Base-by-base conservation (phyloP, 2,113 vertebrate genomes). In the Oryzias curvinotus region DNA sequence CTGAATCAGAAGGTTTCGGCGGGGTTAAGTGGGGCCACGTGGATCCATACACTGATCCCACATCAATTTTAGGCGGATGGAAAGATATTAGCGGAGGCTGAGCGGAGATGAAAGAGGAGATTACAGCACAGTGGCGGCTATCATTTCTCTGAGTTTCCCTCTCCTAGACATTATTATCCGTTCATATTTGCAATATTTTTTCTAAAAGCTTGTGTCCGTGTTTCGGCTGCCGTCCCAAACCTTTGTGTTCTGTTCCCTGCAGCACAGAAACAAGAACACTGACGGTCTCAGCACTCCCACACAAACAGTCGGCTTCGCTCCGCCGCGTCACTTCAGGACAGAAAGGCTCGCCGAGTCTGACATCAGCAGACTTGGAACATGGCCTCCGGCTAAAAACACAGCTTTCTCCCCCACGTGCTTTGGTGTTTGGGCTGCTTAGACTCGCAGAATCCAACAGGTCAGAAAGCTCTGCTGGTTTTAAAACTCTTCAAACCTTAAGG, bases 1-100 rank as follows among this genome's bases (percentile, higher is more conserved):
- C 65, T 21, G 61, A 77, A 75, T 65, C 52, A 74, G 74, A 65
- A 50, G 10, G 16, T 60, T 51, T 77, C 65, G 1, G 46, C 0
- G 12, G 58, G 85, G 85, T 86, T 89, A 89, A 87, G 79, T 86
- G 85, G 73, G 84, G 78, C 36, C 81, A 66, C 52, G 19, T 18
- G 63, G 82, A 82, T 83, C 85, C 53, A 82, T 82, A 73, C 67
- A 56, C 54, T 68, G 78, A 85, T 82, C 70, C 65, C 80, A 71
- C 81, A 67, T 82, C 71, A 73, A 75, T 84, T 79, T 68, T 55
- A 52, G 62, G 51, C 74, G 78, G 80, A 81, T 78, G 78, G 71
- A 86, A 80, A 78, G 70, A 78, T 83, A 86, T 89, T 86, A 89
- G 61, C 57, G 45, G 60, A 75, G 68, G 72, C 14, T 81, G 82